Evolutionary conservation across 2,797 vertebrate genomes (phyloP), one percentile per base, ranked within the genome.

Genomic region (Enteromius unitaeniatus): DNA sequence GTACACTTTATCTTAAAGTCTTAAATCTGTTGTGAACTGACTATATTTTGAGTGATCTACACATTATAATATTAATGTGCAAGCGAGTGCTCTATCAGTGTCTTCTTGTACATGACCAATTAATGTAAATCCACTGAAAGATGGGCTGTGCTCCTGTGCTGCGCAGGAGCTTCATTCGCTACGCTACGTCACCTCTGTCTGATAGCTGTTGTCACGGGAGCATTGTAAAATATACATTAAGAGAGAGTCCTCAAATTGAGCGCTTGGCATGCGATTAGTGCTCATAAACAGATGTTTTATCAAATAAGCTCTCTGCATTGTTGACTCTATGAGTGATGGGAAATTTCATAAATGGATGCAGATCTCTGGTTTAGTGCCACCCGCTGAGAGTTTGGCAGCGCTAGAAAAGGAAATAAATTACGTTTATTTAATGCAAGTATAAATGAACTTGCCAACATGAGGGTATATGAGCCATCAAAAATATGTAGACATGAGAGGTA

Each of bases 161-260:
- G 2, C 1, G 28, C 69, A 72, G 45, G 28, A 67, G 28, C 42
- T 37, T 53, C 45, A 53, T 83, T 83, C n/a, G 45, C 75, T 69
- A 75, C 21, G 31, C 67, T 53, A 67, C 7, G 26, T 69, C 79
- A 65, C 75, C 58, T 78, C 79, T 77, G 51, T 81, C 55, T 67
- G 67, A 80, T 28, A 42, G 47, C 65, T 14, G 34, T n/a, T 78
- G 76, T 79, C 77, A 65, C 6, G 2, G 28, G 8, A 69, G 49
- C 28, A 5, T 21, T 69, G 40, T 80, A 42, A 80, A 70, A 58
- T 69, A 49, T 47, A 23, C 69, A 37, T 81, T 49, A 62, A 37
- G 55, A 81, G 1, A 49, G 55, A 49, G 31, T 42, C 49, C 58
- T 45, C 42, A 65, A 78, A 34, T n/a, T 4, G 49, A 55, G 78